Evolutionary conservation across 2,888 invertebrate species (phyloP).

Genomic region (Ophioninae sp.): DNA sequence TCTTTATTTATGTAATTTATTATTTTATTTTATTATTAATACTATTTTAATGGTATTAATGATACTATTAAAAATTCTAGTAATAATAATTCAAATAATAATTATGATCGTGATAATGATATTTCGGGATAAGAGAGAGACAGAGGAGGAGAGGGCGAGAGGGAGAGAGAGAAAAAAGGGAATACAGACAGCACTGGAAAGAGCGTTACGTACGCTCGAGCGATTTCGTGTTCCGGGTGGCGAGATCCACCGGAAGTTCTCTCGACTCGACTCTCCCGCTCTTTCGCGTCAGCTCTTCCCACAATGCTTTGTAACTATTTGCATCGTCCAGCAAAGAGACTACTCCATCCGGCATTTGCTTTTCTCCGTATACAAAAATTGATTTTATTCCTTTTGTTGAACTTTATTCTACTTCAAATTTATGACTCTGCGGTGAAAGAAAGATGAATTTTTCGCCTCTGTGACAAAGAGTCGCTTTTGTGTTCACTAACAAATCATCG

Average conservation of each 20-base stretch:
- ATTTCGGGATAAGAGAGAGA: too few relatives aligned
- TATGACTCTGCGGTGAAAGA: slow-evolving; percentile 18
- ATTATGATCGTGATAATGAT: too few relatives aligned
- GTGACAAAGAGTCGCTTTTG: background rate
- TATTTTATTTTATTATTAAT: too few relatives aligned
- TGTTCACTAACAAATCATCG: background rate
- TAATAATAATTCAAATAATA: too few relatives aligned
- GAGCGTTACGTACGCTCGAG: slow-evolving; percentile 68
- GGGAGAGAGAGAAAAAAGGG: slow-evolving; percentile 20
- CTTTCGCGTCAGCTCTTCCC: slow-evolving; percentile 60
- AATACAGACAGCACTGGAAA: slow-evolving; percentile 42
- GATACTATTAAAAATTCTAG: too few relatives aligned
- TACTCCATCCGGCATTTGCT: slow-evolving; percentile 47
- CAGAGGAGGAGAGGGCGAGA: too few relatives aligned
- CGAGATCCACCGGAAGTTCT: slow-evolving; percentile 75
- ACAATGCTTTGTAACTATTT: slow-evolving; percentile 45
- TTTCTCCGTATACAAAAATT: slow-evolving; percentile 32
- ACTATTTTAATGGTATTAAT: too few relatives aligned
- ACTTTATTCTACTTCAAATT: slow-evolving; percentile 11
- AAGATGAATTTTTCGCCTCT: slow-evolving; percentile 8
- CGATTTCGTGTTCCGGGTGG: slow-evolving; percentile 77
- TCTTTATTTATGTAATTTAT: too few relatives aligned
- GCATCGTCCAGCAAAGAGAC: slow-evolving; percentile 49
- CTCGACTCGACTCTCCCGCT: slow-evolving; percentile 73
- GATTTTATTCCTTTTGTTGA: slow-evolving; percentile 31